Base-by-base conservation (phyloP, 2,888 invertebrate species). In the Hipparchia sbordonii region DNA sequence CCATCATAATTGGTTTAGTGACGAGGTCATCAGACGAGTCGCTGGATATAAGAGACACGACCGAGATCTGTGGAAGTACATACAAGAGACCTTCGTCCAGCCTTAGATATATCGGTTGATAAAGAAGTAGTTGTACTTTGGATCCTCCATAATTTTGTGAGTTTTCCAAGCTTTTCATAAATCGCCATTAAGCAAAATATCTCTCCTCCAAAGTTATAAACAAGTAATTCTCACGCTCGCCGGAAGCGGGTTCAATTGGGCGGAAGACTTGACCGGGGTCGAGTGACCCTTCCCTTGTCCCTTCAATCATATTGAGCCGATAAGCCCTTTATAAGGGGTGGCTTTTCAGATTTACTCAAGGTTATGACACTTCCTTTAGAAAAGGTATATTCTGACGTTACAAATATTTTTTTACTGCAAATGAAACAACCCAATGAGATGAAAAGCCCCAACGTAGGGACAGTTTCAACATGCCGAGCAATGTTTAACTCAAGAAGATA, bases 241-340 rank as follows among this genome's bases (percentile, higher is more conserved):
- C 81, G 81, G 83, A 82, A 79, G 79, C 72, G 73, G 74, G 79
- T 76, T 89, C 90, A 87, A 91, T 91, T 91, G 90, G 87, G 89
- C 89, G 90, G 87, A 90, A 85, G 87, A 84, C 91, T 90, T 90
- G 90, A 91, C 91, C 79, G 82, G 85, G 85, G 86, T 91, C 87
- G 87, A 91, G 91, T 91, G 90, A 91, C 90, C 91, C 91, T 89
- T 87, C 84, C 84, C 86, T 84, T 85, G 85, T 83, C 84, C 85
- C 82, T 85, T 86, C 85, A 82, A 87, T 85, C 87, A 84, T 86
- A 82, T 74, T 75, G 87, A 87, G 81, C 46, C 62, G 54, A 63
- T 70, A 63, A 70, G 70, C 70, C 88, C 83, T 62, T 75, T 65
- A 69, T 82, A 79, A 85, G 86, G 86, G 83, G 86, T 79, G 81